Conservation (phyloP, 2,888 invertebrate genomes). For the Epistrophella euchroma region DNA sequence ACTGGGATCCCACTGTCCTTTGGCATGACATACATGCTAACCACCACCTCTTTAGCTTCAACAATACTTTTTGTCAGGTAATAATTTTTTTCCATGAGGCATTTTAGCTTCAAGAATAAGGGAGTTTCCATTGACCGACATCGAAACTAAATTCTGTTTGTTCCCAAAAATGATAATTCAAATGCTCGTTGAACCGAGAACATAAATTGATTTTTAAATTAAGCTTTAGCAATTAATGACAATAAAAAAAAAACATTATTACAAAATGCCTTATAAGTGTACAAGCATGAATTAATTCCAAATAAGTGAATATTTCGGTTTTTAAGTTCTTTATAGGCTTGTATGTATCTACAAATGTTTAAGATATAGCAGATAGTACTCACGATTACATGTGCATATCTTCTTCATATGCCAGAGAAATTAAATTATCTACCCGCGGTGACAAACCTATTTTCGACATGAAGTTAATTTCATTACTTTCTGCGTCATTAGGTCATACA, state of each 20-base stretch:
- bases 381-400: neutral
- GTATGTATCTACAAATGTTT: neutral
- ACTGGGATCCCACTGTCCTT: too few species aligned
- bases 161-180: neutral
- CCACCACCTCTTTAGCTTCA: too few species aligned
- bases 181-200: neutral
- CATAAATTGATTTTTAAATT: neutral
- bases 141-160: neutral
- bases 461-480: neutral
- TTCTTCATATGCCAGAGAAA: neutral
- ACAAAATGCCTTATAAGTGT: neutral
- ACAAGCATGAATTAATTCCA: slow-evolving; percentile 1
- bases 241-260: neutral
- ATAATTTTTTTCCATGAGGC: too few species aligned
- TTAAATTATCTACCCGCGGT: neutral
- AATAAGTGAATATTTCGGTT: neutral
- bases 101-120: too few species aligned
- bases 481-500: slow-evolving; percentile 9
- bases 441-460: neutral
- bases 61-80: too few species aligned
- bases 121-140: too few species aligned
- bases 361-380: neutral
- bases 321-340: neutral
- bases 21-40: too few species aligned
- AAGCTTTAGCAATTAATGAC: neutral